These are phyloP conservation scores for Excalfactoria chinensis DNA, from an alignment of 2,113 vertebrate genomes.

Conservation along the genomic window DNA sequence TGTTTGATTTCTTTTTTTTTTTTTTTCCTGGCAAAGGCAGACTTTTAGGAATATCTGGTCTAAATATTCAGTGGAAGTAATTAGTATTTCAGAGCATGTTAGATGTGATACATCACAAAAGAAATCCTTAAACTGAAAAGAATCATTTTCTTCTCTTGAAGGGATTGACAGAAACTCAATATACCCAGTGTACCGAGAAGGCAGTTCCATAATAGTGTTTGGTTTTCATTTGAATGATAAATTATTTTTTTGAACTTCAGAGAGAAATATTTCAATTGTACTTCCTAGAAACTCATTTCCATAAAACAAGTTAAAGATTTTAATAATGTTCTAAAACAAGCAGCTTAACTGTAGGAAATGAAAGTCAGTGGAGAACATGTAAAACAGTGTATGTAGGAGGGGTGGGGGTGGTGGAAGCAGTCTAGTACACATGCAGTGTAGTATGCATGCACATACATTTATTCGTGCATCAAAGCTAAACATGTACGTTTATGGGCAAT, in stretches of 20 bases:
- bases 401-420: background rate
- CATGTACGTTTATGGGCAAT: background rate
- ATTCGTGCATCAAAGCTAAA: background rate
- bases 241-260: background rate
- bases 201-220: background rate
- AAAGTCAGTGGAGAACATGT: background rate
- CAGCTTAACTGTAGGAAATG: background rate
- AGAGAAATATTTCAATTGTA: background rate
- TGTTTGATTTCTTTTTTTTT: background rate
- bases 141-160: background rate
- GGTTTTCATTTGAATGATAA: background rate
- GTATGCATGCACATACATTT: background rate
- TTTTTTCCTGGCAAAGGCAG: background rate
- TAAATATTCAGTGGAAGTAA: background rate
- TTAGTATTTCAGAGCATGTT: background rate
- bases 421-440: background rate
- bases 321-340: background rate
- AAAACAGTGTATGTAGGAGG: background rate
- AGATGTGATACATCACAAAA: background rate
- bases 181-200: background rate
- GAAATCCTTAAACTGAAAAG: background rate
- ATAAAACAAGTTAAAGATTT: background rate
- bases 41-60: background rate
- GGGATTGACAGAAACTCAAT: background rate
- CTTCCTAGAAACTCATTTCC: background rate